These are phyloP conservation scores for Eupristina koningsbergeri DNA, from an alignment of 1,140 invertebrate genomes.

Conservation along the genomic window DNA sequence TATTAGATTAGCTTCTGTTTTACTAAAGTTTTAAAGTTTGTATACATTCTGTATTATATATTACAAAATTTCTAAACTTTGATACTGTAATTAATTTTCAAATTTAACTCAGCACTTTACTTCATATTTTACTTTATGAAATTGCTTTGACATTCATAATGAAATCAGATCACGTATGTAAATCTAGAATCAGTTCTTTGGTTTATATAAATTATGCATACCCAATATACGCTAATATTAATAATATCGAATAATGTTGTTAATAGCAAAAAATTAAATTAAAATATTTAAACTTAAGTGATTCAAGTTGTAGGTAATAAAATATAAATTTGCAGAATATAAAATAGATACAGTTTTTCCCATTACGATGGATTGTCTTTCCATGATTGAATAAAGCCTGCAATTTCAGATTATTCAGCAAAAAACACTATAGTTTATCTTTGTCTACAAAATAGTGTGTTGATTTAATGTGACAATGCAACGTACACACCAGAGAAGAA, in stretches of 20 bases:
- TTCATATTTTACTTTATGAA: not conserved
- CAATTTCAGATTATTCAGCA: not conserved
- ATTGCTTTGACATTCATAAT: too few species aligned
- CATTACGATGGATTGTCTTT: not conserved
- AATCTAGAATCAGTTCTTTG: too few species aligned
- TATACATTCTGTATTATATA: not conserved
- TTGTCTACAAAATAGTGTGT: not conserved
- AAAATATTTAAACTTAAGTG: too few species aligned
- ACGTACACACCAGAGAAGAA: not conserved
- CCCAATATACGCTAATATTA: too few species aligned
- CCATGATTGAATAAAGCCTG: not conserved
- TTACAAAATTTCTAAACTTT: too few species aligned
- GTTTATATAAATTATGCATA: too few species aligned
- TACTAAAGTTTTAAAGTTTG: not conserved
- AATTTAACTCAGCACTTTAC: too few species aligned
- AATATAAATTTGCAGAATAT: not conserved
- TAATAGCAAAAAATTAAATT: too few species aligned
- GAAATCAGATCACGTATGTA: too few species aligned
- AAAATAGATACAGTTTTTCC: not conserved
- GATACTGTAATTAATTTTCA: too few species aligned
- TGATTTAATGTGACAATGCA: not conserved
- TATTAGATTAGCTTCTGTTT: not conserved
- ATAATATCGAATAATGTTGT: too few species aligned
- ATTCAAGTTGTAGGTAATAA: not conserved
- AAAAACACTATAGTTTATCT: not conserved